These are phyloP conservation scores for Drosophila nr. perissopoda DNA, from an alignment of 2,888 invertebrate species.

Conservation along the genomic window DNA sequence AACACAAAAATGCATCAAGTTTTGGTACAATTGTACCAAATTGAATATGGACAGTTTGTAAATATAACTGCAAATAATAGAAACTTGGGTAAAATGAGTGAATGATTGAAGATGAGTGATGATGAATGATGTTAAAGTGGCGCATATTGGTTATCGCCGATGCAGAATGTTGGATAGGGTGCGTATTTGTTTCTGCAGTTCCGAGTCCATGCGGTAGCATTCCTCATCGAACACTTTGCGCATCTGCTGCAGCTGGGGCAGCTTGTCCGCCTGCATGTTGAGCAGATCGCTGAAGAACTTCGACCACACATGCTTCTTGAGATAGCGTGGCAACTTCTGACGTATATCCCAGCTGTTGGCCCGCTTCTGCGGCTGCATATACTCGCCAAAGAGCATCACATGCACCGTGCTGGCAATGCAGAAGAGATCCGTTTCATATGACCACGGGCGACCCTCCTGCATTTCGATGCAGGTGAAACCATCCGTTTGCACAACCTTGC, in stretches of 20 bases:
- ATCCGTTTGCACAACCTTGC: constrained; percentile 91
- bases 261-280: constrained; percentile 91
- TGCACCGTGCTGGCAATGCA: constrained; percentile 96
- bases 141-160: constrained; percentile 79
- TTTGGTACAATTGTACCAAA: constrained; percentile 3
- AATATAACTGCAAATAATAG: constrained; percentile 4
- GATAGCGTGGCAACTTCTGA: constrained; percentile 90
- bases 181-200: constrained; percentile 84
- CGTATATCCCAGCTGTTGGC: constrained; percentile 89
- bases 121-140: not conserved
- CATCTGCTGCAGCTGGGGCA: constrained; percentile 88
- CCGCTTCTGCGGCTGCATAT: constrained; percentile 92
- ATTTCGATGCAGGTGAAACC: constrained; percentile 96
- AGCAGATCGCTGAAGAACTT: constrained; percentile 92
- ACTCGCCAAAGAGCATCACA: constrained; percentile 94
- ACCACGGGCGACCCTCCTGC: constrained; percentile 96
- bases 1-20: not conserved
- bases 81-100: constrained; percentile 13
- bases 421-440: constrained; percentile 96
- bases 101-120: not conserved
- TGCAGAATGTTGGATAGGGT: constrained; percentile 84
- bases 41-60: not conserved
- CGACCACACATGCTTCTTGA: constrained; percentile 91
- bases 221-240: constrained; percentile 83
- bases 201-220: constrained; percentile 84